phyloP scores from a whole-genome alignment of 1,140 invertebrate species.

The Drosophila trapezifrons region DNA sequence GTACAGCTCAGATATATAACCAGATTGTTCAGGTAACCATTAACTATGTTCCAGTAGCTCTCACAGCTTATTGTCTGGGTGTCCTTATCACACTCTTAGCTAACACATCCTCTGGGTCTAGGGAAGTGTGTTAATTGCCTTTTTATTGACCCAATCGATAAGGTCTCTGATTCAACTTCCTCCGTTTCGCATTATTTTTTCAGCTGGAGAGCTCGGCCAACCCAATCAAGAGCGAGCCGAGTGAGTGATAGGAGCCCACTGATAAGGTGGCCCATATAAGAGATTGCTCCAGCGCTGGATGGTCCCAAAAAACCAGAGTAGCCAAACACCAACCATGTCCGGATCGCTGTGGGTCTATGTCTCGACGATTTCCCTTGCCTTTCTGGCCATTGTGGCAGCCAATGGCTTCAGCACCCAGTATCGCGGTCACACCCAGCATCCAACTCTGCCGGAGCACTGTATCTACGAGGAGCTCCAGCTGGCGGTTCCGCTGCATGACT shows the following conservation, averaged over 20 bases:
- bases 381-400: not conserved
- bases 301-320: not conserved
- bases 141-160: constrained; percentile 1
- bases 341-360: not conserved
- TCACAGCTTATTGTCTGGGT: too few species aligned
- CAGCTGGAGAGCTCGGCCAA: constrained; percentile 32
- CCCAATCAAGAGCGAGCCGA: not conserved
- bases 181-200: not conserved
- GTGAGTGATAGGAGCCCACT: constrained; percentile 18
- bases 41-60: not conserved
- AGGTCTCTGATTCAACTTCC: constrained; percentile 6
- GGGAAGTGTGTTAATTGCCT: not conserved
- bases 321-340: constrained; percentile 10
- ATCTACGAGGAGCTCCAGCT: constrained; percentile 67
- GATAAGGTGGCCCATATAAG: constrained; percentile 39
- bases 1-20: not conserved
- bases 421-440: constrained; percentile 53
- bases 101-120: not conserved
- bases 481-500: constrained; percentile 50
- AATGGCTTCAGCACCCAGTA: constrained; percentile 59
- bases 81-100: not conserved
- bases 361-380: not conserved
- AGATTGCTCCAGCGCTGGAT: not conserved
- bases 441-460: constrained; percentile 49
- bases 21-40: not conserved